Evolutionary conservation across 92 coral and sea anemone genomes (phyloP), one percentile per base, ranked within the genome.

Genomic region (Actinostola sp.): DNA sequence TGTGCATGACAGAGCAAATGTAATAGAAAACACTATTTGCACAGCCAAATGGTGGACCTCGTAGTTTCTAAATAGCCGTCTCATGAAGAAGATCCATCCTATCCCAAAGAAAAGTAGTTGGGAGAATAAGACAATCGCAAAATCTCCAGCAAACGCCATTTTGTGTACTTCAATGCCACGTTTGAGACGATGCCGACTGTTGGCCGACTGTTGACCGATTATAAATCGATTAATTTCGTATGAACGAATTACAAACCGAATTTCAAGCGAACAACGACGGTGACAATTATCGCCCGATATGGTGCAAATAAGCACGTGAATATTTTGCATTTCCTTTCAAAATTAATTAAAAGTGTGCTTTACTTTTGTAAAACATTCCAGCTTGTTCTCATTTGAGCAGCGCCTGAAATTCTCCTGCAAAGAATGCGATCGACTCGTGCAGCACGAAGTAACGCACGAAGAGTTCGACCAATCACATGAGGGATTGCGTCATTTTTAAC

Each of bases 51-150:
- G 97, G 51, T 90, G 95, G 24, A 94, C 98, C 61, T 94, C 98
- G 45, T 88, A 94, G 83, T 94, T 92, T 65, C 94, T 91, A 71
- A 94, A 94, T 24, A 94, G 85, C 74, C 98, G 84, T 75, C 98
- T 86, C 98, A 92, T 92, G 60, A 94, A 94, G 61, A 94, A 94
- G 63, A 94, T 84, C 98, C 98, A 94, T 1, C 98, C 98, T 67
- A 94, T 85, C 29, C 89, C 95, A 67, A 94, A 94, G 88, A 94
- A 94, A 41, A 94, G 79, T 44, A 86, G 86, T 51, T 94, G 97
- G 15, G 97, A 88, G 43, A 86, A 71, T 48, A 94, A 87, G 21
- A 94, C 96, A 58, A 94, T 89, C 32, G 92, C 83, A 70, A 87
- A 94, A 63, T 94, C 98, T 53, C 92, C 86, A 52, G 84, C 71